Percentiles rank a stretch among this genome's conserved stretches.
phyloP scores from a whole-genome alignment of 2,797 vertebrate genomes.

The Eulemur albifrons region DNA sequence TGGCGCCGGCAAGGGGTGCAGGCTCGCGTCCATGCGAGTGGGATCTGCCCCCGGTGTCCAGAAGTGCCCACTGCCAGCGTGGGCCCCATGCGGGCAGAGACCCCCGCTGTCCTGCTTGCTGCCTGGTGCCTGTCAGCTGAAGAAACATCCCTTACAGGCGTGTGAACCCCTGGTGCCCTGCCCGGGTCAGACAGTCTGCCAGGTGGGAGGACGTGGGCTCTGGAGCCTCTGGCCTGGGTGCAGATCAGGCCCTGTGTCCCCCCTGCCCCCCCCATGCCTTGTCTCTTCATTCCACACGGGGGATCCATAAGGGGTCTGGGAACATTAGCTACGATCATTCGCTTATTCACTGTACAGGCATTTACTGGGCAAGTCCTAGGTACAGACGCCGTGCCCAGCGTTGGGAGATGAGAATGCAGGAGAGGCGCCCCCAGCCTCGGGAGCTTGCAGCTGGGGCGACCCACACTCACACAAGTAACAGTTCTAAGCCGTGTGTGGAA shows the following conservation, averaged over 20 bases:
- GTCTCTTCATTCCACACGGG: too few species aligned
- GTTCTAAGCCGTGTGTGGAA: rapidly evolving
- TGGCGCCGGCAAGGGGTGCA: background rate
- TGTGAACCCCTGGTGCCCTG: background rate
- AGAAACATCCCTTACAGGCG: too few species aligned
- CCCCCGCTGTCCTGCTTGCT: background rate
- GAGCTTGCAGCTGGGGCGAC: rapidly evolving
- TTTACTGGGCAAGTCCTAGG: background rate
- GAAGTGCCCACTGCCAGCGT: rapidly evolving
- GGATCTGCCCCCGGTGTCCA: background rate
- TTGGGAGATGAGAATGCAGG: rapidly evolving
- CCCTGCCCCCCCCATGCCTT: rapidly evolving
- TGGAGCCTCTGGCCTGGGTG: rapidly evolving
- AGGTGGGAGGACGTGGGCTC: rapidly evolving
- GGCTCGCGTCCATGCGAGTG: rapidly evolving
- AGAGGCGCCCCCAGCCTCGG: rapidly evolving
- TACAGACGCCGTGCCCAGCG: rapidly evolving
- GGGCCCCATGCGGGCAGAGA: rapidly evolving
- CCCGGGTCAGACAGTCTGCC: background rate
- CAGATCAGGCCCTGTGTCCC: background rate
- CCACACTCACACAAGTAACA: too few species aligned
- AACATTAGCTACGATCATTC: rapidly evolving
- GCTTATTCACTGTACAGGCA: rapidly evolving
- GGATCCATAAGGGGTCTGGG: background rate
- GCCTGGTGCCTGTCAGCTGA: too few species aligned